Evolutionary conservation across 2,113 vertebrate genomes (phyloP), one percentile per base, ranked within the genome.

Genomic region (Rhagologus leucostigma): DNA sequence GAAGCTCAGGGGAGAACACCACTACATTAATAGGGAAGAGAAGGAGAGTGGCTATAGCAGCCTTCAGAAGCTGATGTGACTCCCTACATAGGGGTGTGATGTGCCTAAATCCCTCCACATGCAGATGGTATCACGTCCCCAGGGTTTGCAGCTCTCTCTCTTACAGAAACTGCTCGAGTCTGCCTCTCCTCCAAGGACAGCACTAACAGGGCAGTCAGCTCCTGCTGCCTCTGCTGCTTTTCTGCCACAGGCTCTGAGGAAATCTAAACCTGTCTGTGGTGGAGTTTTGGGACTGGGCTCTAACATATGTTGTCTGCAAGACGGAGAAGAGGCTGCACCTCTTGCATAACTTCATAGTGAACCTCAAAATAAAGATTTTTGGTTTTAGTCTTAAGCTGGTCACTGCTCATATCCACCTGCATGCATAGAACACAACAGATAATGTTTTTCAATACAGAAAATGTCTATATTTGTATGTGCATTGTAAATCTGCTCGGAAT

Each of bases 141-240:
- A 6, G 35, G 41, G 53, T 33, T 7, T 64, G 67, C 71, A 83
- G 62, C 30, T 74, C 39, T 74, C 39, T 89, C 37, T 74, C 50
- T 37, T 17, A 8, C 39, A 16, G 65, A 7, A 6, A 8, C 1
- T 52, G 30, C 11, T 47, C 0, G 2, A 73, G 39, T 44, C 11
- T 3, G 13, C 29, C 30, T 74, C 64, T 74, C 44, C 55, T 81
- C 27, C 33, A 53, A 37, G 52, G 33, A 11, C 1, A 13, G 73
- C 81, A 56, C 59, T 52, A 32, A 6, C 0, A 27, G 46, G 15
- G 32, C 50, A 27, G 13, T 46, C 67, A 89, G 46, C 5, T 64
- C 59, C 74, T 46, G 12, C 49, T 86, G 88, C 24, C 64, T 19
- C 68, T 73, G 53, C 49, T 84, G 78, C 76, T 53, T 7, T 30